Conservation (phyloP, 2,113 vertebrate species). For the Nestor notabilis region DNA sequence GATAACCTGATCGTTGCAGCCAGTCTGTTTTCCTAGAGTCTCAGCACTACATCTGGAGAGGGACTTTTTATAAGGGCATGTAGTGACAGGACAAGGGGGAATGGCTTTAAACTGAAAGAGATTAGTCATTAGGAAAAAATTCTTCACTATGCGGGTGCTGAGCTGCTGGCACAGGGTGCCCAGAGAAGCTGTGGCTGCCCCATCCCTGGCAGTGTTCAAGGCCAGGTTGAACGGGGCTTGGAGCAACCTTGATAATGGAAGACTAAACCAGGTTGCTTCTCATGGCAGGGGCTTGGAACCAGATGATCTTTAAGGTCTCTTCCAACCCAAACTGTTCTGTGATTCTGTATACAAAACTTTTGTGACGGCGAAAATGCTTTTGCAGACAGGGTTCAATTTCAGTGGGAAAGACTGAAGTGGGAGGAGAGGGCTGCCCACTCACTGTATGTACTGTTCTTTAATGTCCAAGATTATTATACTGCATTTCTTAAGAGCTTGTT, state of each 20-base stretch:
- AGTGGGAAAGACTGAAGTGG: neutral
- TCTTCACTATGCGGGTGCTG: neutral
- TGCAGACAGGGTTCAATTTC: neutral
- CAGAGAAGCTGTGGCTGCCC: neutral
- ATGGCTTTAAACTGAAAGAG: neutral
- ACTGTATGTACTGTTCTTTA: neutral
- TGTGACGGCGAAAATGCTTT: neutral
- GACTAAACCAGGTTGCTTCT: neutral
- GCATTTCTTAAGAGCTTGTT: neutral
- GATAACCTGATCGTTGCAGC: neutral
- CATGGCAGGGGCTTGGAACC: neutral
- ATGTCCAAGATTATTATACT: neutral
- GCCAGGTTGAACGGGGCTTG: neutral
- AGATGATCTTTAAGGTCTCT: neutral
- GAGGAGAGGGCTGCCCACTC: neutral
- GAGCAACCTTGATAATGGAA: neutral
- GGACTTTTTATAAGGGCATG: neutral
- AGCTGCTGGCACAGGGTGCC: neutral
- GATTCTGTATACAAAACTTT: neutral
- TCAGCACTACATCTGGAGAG: neutral
- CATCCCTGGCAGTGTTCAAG: neutral
- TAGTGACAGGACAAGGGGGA: neutral
- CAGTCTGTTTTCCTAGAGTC: neutral
- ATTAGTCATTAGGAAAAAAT: neutral
- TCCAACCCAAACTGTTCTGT: neutral